Conservation (phyloP, 2,113 vertebrate species). For the Miniopterus natalensis region DNA sequence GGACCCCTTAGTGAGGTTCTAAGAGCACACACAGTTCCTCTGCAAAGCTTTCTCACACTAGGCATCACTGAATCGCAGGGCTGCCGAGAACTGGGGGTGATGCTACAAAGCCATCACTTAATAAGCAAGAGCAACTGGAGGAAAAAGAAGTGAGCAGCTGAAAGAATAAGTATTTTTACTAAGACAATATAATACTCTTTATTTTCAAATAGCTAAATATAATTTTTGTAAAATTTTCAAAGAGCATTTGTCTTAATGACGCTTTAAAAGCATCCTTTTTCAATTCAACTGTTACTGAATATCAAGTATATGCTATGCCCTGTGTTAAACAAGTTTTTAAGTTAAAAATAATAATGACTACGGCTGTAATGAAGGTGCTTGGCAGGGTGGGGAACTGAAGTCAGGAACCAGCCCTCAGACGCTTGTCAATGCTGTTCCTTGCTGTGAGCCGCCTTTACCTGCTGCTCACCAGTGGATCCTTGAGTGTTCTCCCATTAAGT, state of each 20-base stretch:
- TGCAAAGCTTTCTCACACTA: not conserved
- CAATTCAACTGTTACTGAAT: constrained; percentile 22
- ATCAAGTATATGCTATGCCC: not conserved
- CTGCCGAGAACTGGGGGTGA: not conserved
- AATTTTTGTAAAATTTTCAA: constrained; percentile 52
- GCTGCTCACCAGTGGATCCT: not conserved
- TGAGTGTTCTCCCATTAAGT: not conserved
- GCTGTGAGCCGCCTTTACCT: not conserved
- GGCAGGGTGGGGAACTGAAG: not conserved
- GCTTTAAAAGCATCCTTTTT: constrained; percentile 64
- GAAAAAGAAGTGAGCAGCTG: not conserved
- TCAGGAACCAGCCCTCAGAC: not conserved
- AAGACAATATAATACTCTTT: constrained; percentile 21
- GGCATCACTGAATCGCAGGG: not conserved
- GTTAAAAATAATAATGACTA: constrained; percentile 24
- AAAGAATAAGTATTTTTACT: constrained; percentile 21
- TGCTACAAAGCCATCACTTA: not conserved
- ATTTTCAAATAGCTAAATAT: constrained; percentile 62
- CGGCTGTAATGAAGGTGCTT: not conserved
- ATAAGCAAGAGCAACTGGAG: not conserved
- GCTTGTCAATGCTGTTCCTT: not conserved
- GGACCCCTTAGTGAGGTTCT: not conserved
- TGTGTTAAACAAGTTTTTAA: constrained; percentile 24
- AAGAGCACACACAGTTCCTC: not conserved
- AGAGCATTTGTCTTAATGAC: constrained; percentile 54